Conservation (phyloP, 2,888 invertebrate species). For the Alviniconcha strummeri region DNA sequence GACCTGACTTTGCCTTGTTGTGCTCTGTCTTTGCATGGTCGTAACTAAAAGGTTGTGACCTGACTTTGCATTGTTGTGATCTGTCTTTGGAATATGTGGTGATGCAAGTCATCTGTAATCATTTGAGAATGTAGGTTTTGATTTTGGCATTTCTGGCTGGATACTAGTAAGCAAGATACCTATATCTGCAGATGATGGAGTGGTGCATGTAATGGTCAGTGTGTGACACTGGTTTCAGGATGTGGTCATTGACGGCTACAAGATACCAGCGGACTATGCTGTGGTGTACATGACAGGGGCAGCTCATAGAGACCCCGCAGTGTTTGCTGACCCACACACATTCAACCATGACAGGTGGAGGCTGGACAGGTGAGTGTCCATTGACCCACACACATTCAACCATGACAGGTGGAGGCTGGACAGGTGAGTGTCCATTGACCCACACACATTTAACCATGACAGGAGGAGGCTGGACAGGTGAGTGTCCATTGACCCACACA, state of each 20-base stretch:
- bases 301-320: constrained; percentile 62
- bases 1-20: too few relatives aligned
- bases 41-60: too few relatives aligned
- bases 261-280: constrained; percentile 55
- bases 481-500: constrained; percentile 18
- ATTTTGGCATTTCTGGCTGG: too few relatives aligned
- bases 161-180: background rate
- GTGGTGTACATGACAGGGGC: constrained; percentile 58
- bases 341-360: constrained; percentile 63
- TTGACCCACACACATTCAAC: constrained; percentile 47
- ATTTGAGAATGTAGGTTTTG: too few relatives aligned
- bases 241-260: constrained; percentile 54
- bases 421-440: constrained; percentile 22
- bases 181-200: too few relatives aligned
- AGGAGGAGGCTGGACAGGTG: constrained; percentile 54
- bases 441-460: constrained; percentile 52
- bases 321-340: constrained; percentile 59
- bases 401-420: constrained; percentile 58
- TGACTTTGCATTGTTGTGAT: too few relatives aligned
- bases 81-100: too few relatives aligned
- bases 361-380: constrained; percentile 30
- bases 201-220: too few relatives aligned
- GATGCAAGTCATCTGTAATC: too few relatives aligned
- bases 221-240: constrained; percentile 43
- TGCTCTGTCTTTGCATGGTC: too few relatives aligned